Evolutionary conservation across 1,140 invertebrate genomes (phyloP).

Genomic region (Andrena cerasifolii): DNA sequence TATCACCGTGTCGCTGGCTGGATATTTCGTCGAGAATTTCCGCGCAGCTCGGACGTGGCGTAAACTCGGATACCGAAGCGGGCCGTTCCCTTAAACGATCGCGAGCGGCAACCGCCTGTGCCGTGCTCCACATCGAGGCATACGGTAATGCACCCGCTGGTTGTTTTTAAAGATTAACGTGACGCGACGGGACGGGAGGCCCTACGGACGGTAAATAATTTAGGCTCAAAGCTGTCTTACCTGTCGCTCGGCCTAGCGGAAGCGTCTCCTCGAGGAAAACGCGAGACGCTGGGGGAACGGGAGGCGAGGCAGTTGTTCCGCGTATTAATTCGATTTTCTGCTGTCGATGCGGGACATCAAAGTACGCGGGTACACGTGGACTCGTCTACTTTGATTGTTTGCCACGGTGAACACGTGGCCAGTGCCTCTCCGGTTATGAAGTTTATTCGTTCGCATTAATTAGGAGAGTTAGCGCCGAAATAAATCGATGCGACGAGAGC

Average conservation of each 20-base stretch:
- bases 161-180: constrained; percentile 60
- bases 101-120: too few relatives aligned
- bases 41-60: background rate
- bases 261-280: background rate
- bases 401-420: background rate
- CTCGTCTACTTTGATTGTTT: constrained; percentile 8
- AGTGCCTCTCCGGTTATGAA: background rate
- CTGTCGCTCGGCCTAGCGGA: constrained; percentile 33
- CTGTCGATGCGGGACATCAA: constrained; percentile 21
- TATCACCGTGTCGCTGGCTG: background rate
- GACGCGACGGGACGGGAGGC: constrained; percentile 42
- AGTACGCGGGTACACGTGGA: background rate
- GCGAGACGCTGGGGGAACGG: background rate
- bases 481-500: constrained; percentile 1
- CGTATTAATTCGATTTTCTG: constrained; percentile 44
- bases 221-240: constrained; percentile 58
- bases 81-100: too few relatives aligned
- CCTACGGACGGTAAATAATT: constrained; percentile 58
- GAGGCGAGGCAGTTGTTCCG: constrained; percentile 1
- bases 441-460: constrained; percentile 18
- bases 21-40: background rate
- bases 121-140: background rate
- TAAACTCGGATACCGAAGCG: background rate
- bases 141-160: constrained; percentile 51
- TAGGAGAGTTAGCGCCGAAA: constrained; percentile 2